A percentile compares a stretch with the other conserved stretches of the same genome.
phyloP scores from a whole-genome alignment of 2,888 invertebrate species.

The Galeopsomyia nigrocyanea region DNA sequence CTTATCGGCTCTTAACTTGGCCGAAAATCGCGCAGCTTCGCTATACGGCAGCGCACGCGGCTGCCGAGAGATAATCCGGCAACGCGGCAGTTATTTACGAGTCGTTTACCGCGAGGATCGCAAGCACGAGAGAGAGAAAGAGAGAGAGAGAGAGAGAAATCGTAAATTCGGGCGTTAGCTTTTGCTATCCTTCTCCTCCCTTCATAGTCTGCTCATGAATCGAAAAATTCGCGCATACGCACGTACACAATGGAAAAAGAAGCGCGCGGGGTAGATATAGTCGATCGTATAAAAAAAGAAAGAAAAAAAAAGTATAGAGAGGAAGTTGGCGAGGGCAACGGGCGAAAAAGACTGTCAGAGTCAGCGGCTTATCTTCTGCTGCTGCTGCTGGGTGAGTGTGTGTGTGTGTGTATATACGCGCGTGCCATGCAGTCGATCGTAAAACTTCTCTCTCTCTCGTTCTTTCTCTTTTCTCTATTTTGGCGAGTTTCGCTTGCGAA shows the following conservation, averaged over 20 bases:
- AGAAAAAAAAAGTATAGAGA: not conserved
- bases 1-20: slow-evolving; percentile 38
- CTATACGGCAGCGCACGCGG: slow-evolving; percentile 9
- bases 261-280: not conserved
- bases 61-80: slow-evolving; percentile 40
- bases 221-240: not conserved
- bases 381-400: not conserved
- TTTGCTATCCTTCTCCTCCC: not conserved
- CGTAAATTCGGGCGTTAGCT: slow-evolving; percentile 58
- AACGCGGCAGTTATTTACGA: slow-evolving; percentile 42
- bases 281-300: slow-evolving; percentile 1
- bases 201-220: not conserved
- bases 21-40: slow-evolving; percentile 29
- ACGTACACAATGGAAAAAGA: not conserved
- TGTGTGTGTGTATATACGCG: not conserved
- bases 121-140: slow-evolving; percentile 5
- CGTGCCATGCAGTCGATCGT: slow-evolving; percentile 17
- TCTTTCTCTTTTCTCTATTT: slow-evolving; percentile 17
- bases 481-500: not conserved
- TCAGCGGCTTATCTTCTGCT: no score
- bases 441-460: slow-evolving; percentile 21
- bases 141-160: slow-evolving; percentile 43
- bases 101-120: slow-evolving; percentile 39
- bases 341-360: no score
- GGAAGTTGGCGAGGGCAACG: not conserved